Evolutionary conservation across 2,888 invertebrate species (phyloP).

Genomic region (Fabriciana adippe): DNA sequence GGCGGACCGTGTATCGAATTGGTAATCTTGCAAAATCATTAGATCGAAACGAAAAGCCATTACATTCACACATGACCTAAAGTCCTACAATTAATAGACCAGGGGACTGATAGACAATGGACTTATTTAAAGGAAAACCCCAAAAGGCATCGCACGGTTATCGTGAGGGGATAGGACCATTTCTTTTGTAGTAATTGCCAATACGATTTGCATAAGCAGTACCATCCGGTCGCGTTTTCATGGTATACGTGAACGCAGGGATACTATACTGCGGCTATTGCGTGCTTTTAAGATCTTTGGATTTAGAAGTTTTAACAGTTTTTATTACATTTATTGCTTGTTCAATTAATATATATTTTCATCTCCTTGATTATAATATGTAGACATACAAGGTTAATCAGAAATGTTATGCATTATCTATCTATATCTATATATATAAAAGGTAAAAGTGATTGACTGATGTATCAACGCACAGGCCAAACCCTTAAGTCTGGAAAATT

Average conservation of each 20-base stretch:
- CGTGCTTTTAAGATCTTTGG: conserved; percentile 16
- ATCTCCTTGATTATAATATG: no score
- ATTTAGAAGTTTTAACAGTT: background rate
- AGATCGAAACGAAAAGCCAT: conserved; percentile 27
- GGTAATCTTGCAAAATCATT: conserved; percentile 34
- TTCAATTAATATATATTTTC: no score
- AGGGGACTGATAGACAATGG: conserved; percentile 51
- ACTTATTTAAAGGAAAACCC: conserved; percentile 53
- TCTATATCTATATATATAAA: no score
- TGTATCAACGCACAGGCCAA: no score
- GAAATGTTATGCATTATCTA: no score
- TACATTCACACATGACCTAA: conserved; percentile 42
- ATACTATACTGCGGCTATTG: conserved; percentile 1
- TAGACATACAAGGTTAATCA: no score
- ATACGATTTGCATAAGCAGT: conserved; percentile 67
- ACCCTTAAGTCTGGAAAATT: no score
- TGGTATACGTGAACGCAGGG: conserved; percentile 30
- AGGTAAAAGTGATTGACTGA: no score
- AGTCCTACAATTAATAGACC: conserved; percentile 46
- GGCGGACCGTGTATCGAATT: conserved; percentile 28
- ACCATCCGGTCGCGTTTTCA: conserved; percentile 43
- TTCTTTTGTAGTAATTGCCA: conserved; percentile 73
- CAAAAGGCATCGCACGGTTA: conserved; percentile 66
- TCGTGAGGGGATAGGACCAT: conserved; percentile 52
- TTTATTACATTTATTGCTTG: background rate